phyloP scores from a whole-genome alignment of 2,888 invertebrate genomes.

The Phyto melanocephala region DNA sequence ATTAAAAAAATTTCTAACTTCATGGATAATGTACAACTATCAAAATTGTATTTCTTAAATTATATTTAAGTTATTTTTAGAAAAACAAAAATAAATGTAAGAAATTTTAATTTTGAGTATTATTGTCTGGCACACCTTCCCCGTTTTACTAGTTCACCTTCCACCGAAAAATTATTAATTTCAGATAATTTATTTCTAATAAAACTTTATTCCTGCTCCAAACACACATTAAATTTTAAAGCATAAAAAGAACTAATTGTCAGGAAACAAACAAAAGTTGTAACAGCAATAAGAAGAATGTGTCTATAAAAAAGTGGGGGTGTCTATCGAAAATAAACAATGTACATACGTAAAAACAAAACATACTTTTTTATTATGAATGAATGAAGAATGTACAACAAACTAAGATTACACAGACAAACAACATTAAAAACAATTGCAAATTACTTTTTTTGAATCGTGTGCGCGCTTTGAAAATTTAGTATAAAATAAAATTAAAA shows the following conservation, averaged over 20 bases:
- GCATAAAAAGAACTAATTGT: constrained; percentile 17
- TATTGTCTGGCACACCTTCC: neutral
- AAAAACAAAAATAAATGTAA: too few species aligned
- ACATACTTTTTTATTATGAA: constrained; percentile 12
- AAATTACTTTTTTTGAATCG: constrained; percentile 18
- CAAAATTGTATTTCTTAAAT: too few species aligned
- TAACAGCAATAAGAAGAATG: constrained; percentile 1
- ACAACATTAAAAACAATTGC: constrained; percentile 14
- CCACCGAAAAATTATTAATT: neutral
- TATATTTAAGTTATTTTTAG: too few species aligned
- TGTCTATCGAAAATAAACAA: constrained; percentile 51
- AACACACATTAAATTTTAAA: constrained; percentile 41
- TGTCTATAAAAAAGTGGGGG: constrained; percentile 39
- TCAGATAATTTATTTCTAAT: constrained; percentile 3
- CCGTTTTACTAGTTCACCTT: neutral
- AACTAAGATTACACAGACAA: constrained; percentile 40
- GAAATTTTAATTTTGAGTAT: too few species aligned
- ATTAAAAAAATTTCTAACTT: too few species aligned
- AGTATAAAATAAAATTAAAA: constrained; percentile 18
- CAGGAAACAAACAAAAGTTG: constrained; percentile 1
- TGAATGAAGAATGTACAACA: constrained; percentile 1
- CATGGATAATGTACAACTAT: too few species aligned
- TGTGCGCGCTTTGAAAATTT: constrained; percentile 7
- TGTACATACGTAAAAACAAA: constrained; percentile 34
- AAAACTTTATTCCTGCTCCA: constrained; percentile 13